Evolutionary conservation across 2,113 vertebrate species (phyloP), one percentile per base, ranked within the genome.

Genomic region (Ellobius talpinus): DNA sequence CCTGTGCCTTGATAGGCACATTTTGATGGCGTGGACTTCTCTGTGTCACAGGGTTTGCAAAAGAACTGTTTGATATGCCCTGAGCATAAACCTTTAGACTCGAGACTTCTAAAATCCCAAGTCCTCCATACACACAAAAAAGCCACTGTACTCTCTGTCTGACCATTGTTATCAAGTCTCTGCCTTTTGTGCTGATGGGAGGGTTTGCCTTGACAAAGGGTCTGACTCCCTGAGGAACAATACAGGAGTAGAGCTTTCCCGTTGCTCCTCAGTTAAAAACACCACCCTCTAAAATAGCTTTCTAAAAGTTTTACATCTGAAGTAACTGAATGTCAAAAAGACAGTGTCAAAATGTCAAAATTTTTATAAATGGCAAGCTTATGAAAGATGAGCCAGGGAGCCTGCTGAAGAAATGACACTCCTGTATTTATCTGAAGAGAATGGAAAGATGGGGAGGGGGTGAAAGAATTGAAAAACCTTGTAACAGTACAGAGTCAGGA

Each of bases 281-380:
- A 68, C 23, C 26, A 78, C 31, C 8, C 5, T 50, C 8, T 45
- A 52, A 31, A 47, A 45, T 58, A 12, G n/a, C 47, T 45, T 39
- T 47, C 26, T 58, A 63, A 74, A 63, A 66, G 7, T 87, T 70
- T 93, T 88, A 81, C 45, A 84, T 91, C 72, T 77, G 29, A 96
- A 94, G 14, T 68, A 65, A 93, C 33, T 88, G 85, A 90, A 76
- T 90, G 68, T 92, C 90, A 79, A 90, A 79, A 96, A 94, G 45
- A 1, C 90, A 87, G 61, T 92, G 47, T 92, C 93, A 93, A 88
- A 90, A 88, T 68, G 70, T 82, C 77, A 70, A n/a, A n/a, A n/a
- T 82, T 61, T 94, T 86, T 93, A 45, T 14, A 90, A 90, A 84
- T 23, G 16, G 26, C 13, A 39, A 58, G 66, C 89, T 94, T 85